These are phyloP conservation scores for Globicephala melas DNA, from an alignment of 2,113 vertebrate genomes.

Conservation along the genomic window DNA sequence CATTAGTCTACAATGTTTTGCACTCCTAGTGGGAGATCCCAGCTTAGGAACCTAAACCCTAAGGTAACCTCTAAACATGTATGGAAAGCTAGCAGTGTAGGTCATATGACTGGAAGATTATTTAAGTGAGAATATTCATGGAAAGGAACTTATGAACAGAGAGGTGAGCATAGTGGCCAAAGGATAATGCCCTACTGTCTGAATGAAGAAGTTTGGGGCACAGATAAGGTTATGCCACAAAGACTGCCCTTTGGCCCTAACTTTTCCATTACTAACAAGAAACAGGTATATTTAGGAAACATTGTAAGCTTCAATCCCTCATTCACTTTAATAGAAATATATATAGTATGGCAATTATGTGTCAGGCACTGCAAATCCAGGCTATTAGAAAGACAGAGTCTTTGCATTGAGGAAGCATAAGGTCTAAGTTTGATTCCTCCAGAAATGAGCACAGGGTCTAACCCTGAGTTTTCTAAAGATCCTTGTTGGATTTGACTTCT, in stretches of 20 bases:
- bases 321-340: neutral
- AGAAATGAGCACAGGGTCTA: neutral
- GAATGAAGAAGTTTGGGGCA: neutral
- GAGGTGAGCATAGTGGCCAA: neutral
- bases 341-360: neutral
- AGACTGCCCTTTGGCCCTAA: neutral
- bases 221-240: neutral
- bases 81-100: neutral
- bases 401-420: neutral
- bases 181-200: neutral
- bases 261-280: neutral
- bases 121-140: neutral
- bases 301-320: neutral
- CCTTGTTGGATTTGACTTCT: neutral
- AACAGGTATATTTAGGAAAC: neutral
- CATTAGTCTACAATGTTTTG: neutral
- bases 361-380: neutral
- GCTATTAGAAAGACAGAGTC: neutral
- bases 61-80: neutral
- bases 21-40: neutral
- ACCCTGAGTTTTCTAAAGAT: neutral
- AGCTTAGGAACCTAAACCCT: neutral
- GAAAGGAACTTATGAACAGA: neutral
- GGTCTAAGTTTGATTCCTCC: neutral
- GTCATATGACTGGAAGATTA: neutral